Evolutionary conservation across 2,888 invertebrate species (phyloP).

Genomic region (Bembecia ichneumoniformis): DNA sequence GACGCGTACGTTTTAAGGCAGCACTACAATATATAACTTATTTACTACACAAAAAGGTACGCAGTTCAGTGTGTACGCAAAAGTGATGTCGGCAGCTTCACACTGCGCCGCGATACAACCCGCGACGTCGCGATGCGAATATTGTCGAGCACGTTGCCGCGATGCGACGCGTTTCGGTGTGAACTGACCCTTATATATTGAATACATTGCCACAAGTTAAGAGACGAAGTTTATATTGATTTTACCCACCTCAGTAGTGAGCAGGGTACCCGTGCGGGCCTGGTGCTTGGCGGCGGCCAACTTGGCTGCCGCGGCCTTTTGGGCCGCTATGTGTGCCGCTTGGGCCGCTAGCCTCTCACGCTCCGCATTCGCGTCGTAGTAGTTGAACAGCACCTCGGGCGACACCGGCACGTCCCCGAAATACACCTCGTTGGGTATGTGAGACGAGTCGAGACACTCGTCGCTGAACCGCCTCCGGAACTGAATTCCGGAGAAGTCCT

Average conservation of each 20-base stretch:
- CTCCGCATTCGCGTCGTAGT: conserved; percentile 66
- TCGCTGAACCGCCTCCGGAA: conserved; percentile 70
- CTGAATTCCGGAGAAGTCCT: conserved; percentile 68
- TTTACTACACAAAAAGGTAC: too few species aligned
- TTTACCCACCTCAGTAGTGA: conserved; percentile 3
- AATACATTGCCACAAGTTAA: too few species aligned
- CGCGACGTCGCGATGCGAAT: too few species aligned
- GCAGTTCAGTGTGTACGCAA: too few species aligned
- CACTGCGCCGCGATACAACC: too few species aligned
- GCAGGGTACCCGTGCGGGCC: neutral
- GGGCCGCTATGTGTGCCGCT: conserved; percentile 61
- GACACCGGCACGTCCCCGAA: conserved; percentile 68
- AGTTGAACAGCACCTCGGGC: conserved; percentile 59
- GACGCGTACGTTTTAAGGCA: too few species aligned
- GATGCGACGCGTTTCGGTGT: too few species aligned
- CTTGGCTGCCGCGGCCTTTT: conserved; percentile 61
- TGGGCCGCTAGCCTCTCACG: conserved; percentile 53
- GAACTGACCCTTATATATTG: too few species aligned
- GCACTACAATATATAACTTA: too few species aligned
- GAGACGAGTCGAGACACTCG: conserved; percentile 64
- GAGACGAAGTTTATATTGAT: too few species aligned
- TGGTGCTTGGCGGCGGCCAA: conserved; percentile 33
- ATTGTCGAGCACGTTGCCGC: too few species aligned
- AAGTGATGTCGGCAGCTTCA: too few species aligned
- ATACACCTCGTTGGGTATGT: conserved; percentile 70